Conservation (phyloP, 2,113 vertebrate species). For the Salvelinus alpinus region DNA sequence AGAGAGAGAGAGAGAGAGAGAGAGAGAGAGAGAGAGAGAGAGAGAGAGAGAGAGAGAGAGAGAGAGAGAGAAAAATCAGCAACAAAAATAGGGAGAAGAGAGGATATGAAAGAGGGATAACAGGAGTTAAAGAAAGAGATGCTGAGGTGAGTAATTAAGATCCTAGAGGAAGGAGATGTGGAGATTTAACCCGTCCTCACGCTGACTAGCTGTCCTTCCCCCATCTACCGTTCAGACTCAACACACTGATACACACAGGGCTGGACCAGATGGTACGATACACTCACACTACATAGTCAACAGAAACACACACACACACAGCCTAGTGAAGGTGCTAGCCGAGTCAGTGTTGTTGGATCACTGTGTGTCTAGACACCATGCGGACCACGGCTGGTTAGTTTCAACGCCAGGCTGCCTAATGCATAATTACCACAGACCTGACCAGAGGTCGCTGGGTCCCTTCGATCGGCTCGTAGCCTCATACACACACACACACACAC, state of each 20-base stretch:
- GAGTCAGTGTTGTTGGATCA: constrained; percentile 23
- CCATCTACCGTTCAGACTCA: constrained; percentile 51
- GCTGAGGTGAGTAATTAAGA: constrained; percentile 48
- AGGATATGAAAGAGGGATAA: not conserved
- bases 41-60: not conserved
- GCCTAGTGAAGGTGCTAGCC: constrained; percentile 17
- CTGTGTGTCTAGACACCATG: constrained; percentile 62
- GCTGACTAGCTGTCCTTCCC: constrained; percentile 49
- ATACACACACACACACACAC: too few species aligned
- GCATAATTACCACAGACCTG: constrained; percentile 73
- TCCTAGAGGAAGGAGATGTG: constrained; percentile 50
- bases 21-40: not conserved
- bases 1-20: not conserved
- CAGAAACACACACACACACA: constrained; percentile 8
- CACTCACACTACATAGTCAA: not conserved
- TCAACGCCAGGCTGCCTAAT: constrained; percentile 58
- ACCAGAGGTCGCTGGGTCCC: constrained; percentile 62
- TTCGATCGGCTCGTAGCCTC: constrained; percentile 12
- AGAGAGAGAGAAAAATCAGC: not conserved
- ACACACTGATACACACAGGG: constrained; percentile 38
- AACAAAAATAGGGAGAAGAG: not conserved
- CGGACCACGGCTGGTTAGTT: constrained; percentile 51
- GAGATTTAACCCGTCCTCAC: constrained; percentile 61
- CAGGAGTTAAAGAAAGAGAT: not conserved
- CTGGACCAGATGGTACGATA: constrained; percentile 48